Conservation (phyloP, 1,140 invertebrate genomes). For the Diachasma alloeum region DNA sequence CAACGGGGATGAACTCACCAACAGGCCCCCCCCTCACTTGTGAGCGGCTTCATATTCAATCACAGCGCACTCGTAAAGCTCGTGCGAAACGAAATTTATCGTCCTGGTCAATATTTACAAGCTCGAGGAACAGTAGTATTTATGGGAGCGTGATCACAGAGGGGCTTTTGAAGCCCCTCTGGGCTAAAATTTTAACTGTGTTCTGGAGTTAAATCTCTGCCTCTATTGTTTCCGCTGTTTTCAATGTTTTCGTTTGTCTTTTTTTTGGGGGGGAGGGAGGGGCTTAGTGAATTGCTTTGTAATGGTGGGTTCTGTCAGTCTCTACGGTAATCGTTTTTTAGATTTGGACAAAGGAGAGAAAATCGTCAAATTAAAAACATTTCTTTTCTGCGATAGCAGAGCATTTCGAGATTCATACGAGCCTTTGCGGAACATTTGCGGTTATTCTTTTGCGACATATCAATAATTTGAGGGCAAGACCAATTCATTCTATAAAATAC, state of each 20-base stretch:
- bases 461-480: too few relatives aligned
- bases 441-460: too few relatives aligned
- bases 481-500: too few relatives aligned
- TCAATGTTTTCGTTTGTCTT: neutral
- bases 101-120: constrained; percentile 48
- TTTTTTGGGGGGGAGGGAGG: neutral
- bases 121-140: constrained; percentile 42
- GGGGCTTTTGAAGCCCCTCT: constrained; percentile 2
- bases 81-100: constrained; percentile 46
- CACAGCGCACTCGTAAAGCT: constrained; percentile 46
- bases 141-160: constrained; percentile 38
- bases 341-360: too few relatives aligned
- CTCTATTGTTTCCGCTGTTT: constrained; percentile 23
- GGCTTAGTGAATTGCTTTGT: neutral
- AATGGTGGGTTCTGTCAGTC: neutral
- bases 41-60: constrained; percentile 43
- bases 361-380: too few relatives aligned
- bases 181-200: neutral
- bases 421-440: too few relatives aligned
- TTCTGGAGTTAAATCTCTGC: neutral
- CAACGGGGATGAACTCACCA: neutral
- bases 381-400: too few relatives aligned
- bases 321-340: too few relatives aligned
- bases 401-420: too few relatives aligned
- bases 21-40: neutral